Evolutionary conservation across 2,113 vertebrate species (phyloP), one percentile per base, ranked within the genome.

Genomic region (Mesitornis unicolor): DNA sequence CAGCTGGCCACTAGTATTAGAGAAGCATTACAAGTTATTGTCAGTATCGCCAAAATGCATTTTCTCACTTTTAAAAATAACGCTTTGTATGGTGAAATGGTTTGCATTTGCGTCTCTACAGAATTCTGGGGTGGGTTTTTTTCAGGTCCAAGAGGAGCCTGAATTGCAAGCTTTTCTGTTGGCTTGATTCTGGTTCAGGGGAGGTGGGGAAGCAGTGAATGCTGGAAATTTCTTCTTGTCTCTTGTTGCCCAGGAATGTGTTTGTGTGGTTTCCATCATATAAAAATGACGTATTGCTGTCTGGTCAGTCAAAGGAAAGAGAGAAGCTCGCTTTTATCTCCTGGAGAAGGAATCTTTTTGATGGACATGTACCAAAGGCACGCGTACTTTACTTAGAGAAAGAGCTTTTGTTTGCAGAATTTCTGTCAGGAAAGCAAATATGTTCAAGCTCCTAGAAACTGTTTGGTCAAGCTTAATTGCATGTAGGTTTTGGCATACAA

Each of bases 391-490:
- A 51, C 63, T 93, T 93, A 43, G 1, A 90, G 81, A 92, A 93
- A 35, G 84, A 89, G 25, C 80, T 93, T 87, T 93, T 93, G 80
- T 96, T 90, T 80, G 64, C 28, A 40, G 68, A 75, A 82, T 89
- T 95, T 90, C 84, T 97, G 64, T 95, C 65, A 57, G 92, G 74
- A 95, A 90, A 90, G 94, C 65, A 90, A 96, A 87, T 95, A 87
- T n/a, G 20, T 78, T 93, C 64, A 90, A 54, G 53, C 68, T 68
- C 64, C 83, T 92, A 63, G 64, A 71, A 81, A 75, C 88, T 94
- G 65, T 94, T 96, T 96, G 83, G 69, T 89, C 76, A 95, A 36
- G 81, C 77, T 95, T 96, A 93, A 95, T 79, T 94, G 86, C 45
- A 1, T 93, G 90, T 96, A 84, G 65, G 43, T 84, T 96, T 96